Evolutionary conservation across 2,888 invertebrate species (phyloP).

Genomic region (Didymodactylos carnosus): DNA sequence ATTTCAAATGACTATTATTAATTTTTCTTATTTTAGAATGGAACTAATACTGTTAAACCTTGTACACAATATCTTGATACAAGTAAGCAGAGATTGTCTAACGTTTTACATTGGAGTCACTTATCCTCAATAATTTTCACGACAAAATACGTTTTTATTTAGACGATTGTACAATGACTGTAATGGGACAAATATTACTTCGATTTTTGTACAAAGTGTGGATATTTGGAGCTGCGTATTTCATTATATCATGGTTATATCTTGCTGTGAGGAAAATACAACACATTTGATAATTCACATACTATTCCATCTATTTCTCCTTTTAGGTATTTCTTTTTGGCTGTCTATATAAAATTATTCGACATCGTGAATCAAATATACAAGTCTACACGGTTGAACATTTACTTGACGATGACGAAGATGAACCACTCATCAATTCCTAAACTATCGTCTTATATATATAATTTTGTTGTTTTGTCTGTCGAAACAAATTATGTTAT

Average conservation of each 20-base stretch:
- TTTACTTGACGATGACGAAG: neutral
- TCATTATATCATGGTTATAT: constrained; percentile 34
- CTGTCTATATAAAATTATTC: neutral
- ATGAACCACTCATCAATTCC: too few species aligned
- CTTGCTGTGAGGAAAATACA: constrained; percentile 22
- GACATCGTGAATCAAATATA: neutral
- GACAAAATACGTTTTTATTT: constrained; percentile 13
- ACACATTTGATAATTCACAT: neutral
- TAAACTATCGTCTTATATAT: too few species aligned
- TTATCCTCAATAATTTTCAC: neutral
- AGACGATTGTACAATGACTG: constrained; percentile 33
- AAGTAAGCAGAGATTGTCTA: too few species aligned
- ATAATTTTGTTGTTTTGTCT: too few species aligned
- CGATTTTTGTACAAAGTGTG: constrained; percentile 36
- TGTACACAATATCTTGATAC: neutral
- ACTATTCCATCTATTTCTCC: neutral
- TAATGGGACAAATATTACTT: constrained; percentile 28
- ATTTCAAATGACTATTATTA: too few species aligned
- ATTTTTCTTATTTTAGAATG: neutral
- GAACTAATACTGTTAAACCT: neutral
- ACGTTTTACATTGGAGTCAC: too few species aligned
- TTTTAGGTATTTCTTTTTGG: neutral
- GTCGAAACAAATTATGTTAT: too few species aligned
- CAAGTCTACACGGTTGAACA: neutral
- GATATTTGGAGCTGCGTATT: constrained; percentile 36